These are phyloP conservation scores for Coranthus polyacanthus DNA, from an alignment of 2,797 vertebrate species.

Conservation along the genomic window DNA sequence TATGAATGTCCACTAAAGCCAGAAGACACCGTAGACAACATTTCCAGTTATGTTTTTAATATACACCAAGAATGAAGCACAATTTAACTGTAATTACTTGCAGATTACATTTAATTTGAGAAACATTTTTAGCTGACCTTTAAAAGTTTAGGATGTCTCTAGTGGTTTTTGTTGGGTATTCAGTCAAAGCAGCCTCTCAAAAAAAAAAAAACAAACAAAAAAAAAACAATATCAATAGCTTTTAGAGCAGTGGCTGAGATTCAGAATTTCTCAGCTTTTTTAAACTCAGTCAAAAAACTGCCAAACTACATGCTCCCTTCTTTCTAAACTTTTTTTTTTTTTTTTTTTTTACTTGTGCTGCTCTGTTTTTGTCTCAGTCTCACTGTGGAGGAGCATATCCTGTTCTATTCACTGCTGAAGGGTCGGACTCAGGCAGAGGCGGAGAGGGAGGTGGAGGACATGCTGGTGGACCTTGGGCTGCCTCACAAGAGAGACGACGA, in stretches of 20 bases:
- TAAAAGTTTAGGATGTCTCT: slow-evolving; percentile 4
- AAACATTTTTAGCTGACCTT: not conserved
- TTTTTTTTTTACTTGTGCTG: not conserved
- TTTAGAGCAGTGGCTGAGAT: slow-evolving; percentile 2
- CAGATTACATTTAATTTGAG: not conserved
- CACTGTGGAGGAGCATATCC: slow-evolving; percentile 96
- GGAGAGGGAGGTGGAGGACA: slow-evolving; percentile 88
- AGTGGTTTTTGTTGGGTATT: not conserved
- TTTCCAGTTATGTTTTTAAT: not conserved
- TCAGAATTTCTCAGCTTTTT: not conserved
- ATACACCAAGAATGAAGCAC: not conserved
- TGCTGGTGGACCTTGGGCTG: slow-evolving; percentile 92
- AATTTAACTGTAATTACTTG: slow-evolving; percentile 1
- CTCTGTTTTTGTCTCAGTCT: slow-evolving; percentile 82
- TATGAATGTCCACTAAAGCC: not conserved
- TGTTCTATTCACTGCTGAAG: slow-evolving; percentile 95
- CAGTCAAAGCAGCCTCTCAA: slow-evolving; percentile 3
- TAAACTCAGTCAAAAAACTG: not conserved
- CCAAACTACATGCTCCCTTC: slow-evolving; percentile 4
- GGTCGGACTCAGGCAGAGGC: slow-evolving; percentile 89
- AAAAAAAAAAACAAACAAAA: too few species aligned
- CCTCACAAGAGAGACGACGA: slow-evolving; percentile 93
- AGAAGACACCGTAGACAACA: not conserved
- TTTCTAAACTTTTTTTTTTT: not conserved
- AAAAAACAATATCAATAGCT: not conserved